phyloP scores from a whole-genome alignment of 2,888 invertebrate genomes.

The Clitarchus hookeri region DNA sequence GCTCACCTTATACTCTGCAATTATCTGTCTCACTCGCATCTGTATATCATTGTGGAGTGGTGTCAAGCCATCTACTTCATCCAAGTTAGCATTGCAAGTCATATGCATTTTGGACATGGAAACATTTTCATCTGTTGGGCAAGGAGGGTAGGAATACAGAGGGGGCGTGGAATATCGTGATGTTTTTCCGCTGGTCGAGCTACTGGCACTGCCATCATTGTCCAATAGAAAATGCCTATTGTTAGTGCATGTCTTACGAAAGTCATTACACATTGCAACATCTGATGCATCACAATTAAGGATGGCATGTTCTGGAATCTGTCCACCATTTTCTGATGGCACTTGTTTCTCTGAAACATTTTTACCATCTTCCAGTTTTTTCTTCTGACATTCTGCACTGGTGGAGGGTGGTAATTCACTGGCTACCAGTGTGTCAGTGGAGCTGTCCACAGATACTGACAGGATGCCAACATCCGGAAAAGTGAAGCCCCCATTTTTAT shows the following conservation, averaged over 20 bases:
- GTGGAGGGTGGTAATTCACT: constrained; percentile 33
- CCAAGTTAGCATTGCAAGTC: constrained; percentile 54
- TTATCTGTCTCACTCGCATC: constrained; percentile 78
- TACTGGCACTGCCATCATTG: constrained; percentile 45
- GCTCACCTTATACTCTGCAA: constrained; percentile 75
- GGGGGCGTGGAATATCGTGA: constrained; percentile 54
- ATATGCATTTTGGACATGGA: constrained; percentile 50
- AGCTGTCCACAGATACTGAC: constrained; percentile 57
- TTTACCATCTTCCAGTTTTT: background rate
- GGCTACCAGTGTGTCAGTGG: constrained; percentile 59
- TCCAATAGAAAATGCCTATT: constrained; percentile 50
- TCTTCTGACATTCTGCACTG: background rate
- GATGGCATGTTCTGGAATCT: background rate
- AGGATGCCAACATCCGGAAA: background rate
- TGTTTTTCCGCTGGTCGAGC: constrained; percentile 38
- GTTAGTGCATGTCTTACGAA: constrained; percentile 52
- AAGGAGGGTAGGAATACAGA: constrained; percentile 62
- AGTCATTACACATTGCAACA: constrained; percentile 46
- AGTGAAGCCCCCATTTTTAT: background rate
- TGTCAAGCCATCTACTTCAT: constrained; percentile 75
- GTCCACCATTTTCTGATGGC: constrained; percentile 30
- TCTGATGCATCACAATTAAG: constrained; percentile 28
- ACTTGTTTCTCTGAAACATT: background rate
- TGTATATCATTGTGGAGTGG: constrained; percentile 73
- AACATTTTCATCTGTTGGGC: constrained; percentile 55